These are phyloP conservation scores for Aproaerema taeniolella DNA, from an alignment of 2,888 invertebrate genomes.

Conservation along the genomic window DNA sequence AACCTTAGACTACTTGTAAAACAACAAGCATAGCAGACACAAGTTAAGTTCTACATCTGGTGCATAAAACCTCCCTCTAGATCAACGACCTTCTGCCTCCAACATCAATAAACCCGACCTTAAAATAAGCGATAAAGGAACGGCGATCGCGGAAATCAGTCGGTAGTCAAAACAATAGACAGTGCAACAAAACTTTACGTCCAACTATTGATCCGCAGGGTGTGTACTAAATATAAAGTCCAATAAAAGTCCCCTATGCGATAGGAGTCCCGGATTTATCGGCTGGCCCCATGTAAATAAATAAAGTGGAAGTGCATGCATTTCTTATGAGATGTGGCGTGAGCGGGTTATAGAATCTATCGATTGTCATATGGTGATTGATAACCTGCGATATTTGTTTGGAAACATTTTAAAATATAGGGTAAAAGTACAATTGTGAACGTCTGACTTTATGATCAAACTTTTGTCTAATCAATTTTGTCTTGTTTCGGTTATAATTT, in stretches of 20 bases:
- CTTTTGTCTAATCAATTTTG: too few species aligned
- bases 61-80: slow-evolving; percentile 13
- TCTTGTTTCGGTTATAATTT: too few species aligned
- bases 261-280: slow-evolving; percentile 71
- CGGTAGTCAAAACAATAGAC: slow-evolving; percentile 24
- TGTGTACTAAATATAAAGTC: slow-evolving; percentile 70
- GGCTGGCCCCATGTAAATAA: slow-evolving; percentile 75
- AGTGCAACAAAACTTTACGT: slow-evolving; percentile 47
- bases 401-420: background rate
- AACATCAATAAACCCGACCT: slow-evolving; percentile 11
- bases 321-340: slow-evolving; percentile 62
- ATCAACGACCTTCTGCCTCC: background rate
- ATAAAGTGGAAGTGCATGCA: slow-evolving; percentile 69
- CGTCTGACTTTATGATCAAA: too few species aligned
- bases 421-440: too few species aligned
- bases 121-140: slow-evolving; percentile 12
- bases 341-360: slow-evolving; percentile 60
- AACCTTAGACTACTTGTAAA: too few species aligned
- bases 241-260: slow-evolving; percentile 69
- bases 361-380: slow-evolving; percentile 27
- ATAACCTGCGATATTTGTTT: background rate
- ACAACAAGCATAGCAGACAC: too few species aligned
- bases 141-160: slow-evolving; percentile 14
- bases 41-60: too few species aligned
- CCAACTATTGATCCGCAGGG: slow-evolving; percentile 61